Percentiles rank a stretch among this genome's conserved stretches.
Evolutionary conservation across 2,113 vertebrate species (phyloP).

Genomic region (Hemicordylus capensis): DNA sequence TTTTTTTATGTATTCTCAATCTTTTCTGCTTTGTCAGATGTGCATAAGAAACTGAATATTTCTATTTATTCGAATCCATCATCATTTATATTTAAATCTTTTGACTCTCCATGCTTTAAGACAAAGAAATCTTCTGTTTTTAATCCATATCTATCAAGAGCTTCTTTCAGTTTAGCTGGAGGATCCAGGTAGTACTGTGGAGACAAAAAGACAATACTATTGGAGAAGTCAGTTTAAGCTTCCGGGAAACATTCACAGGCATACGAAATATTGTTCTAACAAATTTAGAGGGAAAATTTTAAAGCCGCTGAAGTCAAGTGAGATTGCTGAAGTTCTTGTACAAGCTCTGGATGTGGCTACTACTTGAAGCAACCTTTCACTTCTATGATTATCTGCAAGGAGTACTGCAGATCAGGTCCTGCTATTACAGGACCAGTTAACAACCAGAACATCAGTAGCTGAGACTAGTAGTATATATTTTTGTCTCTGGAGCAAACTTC

Average conservation of each 20-base stretch:
- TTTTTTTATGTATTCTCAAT: conserved; percentile 29
- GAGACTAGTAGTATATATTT: not conserved
- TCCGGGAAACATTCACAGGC: not conserved
- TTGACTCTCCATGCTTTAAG: conserved; percentile 90
- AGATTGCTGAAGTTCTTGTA: not conserved
- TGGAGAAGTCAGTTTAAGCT: not conserved
- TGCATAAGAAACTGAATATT: conserved; percentile 18
- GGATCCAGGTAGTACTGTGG: conserved; percentile 92
- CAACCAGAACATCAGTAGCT: not conserved
- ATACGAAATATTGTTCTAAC: not conserved
- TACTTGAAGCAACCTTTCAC: not conserved
- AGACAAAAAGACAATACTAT: conserved; percentile 2
- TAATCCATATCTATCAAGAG: conserved; percentile 84
- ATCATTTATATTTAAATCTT: conserved; percentile 75
- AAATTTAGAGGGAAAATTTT: not conserved
- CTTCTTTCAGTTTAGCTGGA: conserved; percentile 84
- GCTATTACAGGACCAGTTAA: not conserved
- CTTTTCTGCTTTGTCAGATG: conserved; percentile 30
- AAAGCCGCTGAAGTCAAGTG: not conserved
- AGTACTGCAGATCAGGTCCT: not conserved
- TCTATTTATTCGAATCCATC: conserved; percentile 72
- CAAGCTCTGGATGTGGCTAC: not conserved
- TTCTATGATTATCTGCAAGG: not conserved
- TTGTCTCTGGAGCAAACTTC: not conserved
- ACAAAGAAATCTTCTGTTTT: conserved; percentile 88